Evolutionary conservation across 2,113 vertebrate genomes (phyloP), one percentile per base, ranked within the genome.

Genomic region (Drymodes brunneopygia): DNA sequence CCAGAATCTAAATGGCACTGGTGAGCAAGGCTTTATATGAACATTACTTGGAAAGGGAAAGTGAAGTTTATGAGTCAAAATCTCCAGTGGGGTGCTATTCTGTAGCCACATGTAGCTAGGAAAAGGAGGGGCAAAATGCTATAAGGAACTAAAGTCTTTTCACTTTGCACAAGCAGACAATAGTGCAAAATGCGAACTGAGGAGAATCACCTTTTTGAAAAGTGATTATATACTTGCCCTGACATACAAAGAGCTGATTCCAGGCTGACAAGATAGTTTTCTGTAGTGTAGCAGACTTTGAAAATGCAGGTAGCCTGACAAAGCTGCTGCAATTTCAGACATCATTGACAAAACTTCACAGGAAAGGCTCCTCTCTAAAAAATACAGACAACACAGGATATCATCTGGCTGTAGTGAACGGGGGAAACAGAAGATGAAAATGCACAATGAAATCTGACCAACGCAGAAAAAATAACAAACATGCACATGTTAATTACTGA

Each of bases 381-480:
- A 31, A 42, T 24, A 57, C 0, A 4, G 27, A 73, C 78, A 94
- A 80, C 31, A 29, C 16, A 25, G 9, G 12, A 1, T 15, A 74
- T 85, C 36, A n/a, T 18, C 48, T 17, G 48, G 19, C 53, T 29
- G 24, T 13, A 80, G 29, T 28, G 53, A 84, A 86, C 70, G 25
- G 47, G 61, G 29, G 38, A 73, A 82, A 50, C 53, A 18, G 89
- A 88, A 72, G 64, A 86, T 88, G 81, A 66, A 94, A 74, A 86
- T 0, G n/a, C 20, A 48, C 71, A 62, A 47, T 10, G 51, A 90
- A 88, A 77, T 24, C 48, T 35, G 84, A 75, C 81, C 79, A 85
- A 64, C 23, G 36, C n/a, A 62, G 78, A 88, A 93, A 83, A 95
- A 96, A 93, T 53, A 92, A 92, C 85, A 90, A 92, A 90, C 93